phyloP scores from a whole-genome alignment of 2,888 invertebrate genomes.

The Phengaris alcon region DNA sequence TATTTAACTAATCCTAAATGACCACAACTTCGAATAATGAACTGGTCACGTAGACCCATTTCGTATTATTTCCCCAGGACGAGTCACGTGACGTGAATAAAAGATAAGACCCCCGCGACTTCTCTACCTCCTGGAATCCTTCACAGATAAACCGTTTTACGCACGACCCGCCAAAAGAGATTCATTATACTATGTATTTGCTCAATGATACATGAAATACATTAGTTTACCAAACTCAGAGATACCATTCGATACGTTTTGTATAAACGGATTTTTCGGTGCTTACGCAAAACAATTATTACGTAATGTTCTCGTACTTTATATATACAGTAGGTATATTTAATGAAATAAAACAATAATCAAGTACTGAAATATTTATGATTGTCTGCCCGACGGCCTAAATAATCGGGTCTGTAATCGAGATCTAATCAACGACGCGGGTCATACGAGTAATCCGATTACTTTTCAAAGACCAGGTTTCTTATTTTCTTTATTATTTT shows the following conservation, averaged over 20 bases:
- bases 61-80: conserved; percentile 79
- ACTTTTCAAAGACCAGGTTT: background rate
- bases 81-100: conserved; percentile 77
- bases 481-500: too few species aligned
- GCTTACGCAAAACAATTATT: background rate
- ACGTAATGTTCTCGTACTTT: background rate
- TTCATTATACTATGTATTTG: conserved; percentile 73
- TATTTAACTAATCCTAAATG: conserved; percentile 46
- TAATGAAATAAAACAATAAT: background rate
- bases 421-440: background rate
- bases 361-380: background rate
- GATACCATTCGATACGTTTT: conserved; percentile 27
- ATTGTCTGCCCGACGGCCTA: too few species aligned
- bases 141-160: conserved; percentile 78
- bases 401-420: background rate
- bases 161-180: conserved; percentile 74
- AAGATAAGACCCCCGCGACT: conserved; percentile 55
- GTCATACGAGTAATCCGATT: background rate
- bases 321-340: background rate
- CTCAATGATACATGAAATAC: conserved; percentile 52
- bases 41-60: conserved; percentile 79
- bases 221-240: conserved; percentile 32
- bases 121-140: conserved; percentile 68
- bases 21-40: conserved; percentile 73
- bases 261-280: conserved; percentile 23